These are phyloP conservation scores for Oncorhynchus clarkii DNA, from an alignment of 2,113 vertebrate species.

Conservation along the genomic window DNA sequence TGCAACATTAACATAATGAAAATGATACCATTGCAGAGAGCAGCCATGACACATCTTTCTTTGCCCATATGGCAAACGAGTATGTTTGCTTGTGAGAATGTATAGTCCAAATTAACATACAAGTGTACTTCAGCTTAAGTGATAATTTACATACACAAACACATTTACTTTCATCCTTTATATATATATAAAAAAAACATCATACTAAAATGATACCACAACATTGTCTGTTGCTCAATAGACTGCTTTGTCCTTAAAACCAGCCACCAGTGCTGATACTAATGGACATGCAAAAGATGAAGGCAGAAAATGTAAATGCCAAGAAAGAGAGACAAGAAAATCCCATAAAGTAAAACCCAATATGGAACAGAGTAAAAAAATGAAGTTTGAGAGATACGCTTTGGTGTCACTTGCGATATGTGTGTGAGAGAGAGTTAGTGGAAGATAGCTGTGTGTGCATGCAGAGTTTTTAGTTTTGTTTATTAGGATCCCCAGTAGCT, in stretches of 20 bases:
- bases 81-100: not conserved
- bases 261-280: too few relatives aligned
- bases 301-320: too few relatives aligned
- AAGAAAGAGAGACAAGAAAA: not conserved
- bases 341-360: not conserved
- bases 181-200: too few relatives aligned
- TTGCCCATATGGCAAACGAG: not conserved
- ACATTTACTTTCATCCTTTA: too few relatives aligned
- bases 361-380: not conserved
- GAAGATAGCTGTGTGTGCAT: not conserved
- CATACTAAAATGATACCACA: too few relatives aligned
- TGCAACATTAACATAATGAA: too few relatives aligned
- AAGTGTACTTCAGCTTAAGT: not conserved
- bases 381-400: not conserved
- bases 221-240: too few relatives aligned
- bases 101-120: not conserved
- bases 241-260: too few relatives aligned
- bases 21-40: not conserved
- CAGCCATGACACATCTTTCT: not conserved
- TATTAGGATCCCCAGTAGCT: not conserved
- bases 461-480: conserved; percentile 5
- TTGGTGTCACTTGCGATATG: not conserved
- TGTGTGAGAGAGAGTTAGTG: not conserved
- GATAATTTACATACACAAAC: too few relatives aligned
- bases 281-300: not conserved